Evolutionary conservation across 2,113 vertebrate genomes (phyloP).

Genomic region (Zosterops japonicus): DNA sequence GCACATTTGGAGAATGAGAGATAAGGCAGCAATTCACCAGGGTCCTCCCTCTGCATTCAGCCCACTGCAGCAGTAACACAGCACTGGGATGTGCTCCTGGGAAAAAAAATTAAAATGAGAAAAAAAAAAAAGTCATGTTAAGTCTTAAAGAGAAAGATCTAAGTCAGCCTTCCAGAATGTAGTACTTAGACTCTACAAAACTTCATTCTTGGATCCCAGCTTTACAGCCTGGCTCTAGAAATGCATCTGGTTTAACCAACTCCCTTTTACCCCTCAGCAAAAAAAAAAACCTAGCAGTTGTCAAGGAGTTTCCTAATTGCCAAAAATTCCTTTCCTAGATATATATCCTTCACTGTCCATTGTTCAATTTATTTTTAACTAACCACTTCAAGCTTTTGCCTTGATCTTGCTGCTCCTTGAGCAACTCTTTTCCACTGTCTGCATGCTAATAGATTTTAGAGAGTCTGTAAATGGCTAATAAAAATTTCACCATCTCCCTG

Average conservation of each 20-base stretch:
- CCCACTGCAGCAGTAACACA: background rate
- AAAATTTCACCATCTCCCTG: background rate
- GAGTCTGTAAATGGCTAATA: background rate
- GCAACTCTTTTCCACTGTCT: background rate
- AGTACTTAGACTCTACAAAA: background rate
- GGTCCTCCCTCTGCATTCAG: background rate
- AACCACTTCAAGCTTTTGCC: background rate
- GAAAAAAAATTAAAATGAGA: too few species aligned
- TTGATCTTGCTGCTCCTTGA: background rate
- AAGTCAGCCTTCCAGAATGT: background rate
- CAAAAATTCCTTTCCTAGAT: background rate
- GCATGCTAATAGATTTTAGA: background rate
- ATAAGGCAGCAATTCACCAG: background rate
- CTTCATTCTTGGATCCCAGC: background rate
- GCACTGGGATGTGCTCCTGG: background rate
- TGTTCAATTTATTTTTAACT: background rate
- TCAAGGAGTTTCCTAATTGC: background rate
- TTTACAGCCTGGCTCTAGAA: background rate
- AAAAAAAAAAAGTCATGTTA: too few species aligned
- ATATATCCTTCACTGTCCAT: background rate
- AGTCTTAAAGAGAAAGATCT: background rate
- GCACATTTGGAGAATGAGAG: background rate
- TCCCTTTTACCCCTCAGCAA: background rate
- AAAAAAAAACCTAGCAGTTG: background rate
- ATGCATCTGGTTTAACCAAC: background rate